Conservation (phyloP, 2,113 vertebrate species). For the Nothobranchius kuhntae region DNA sequence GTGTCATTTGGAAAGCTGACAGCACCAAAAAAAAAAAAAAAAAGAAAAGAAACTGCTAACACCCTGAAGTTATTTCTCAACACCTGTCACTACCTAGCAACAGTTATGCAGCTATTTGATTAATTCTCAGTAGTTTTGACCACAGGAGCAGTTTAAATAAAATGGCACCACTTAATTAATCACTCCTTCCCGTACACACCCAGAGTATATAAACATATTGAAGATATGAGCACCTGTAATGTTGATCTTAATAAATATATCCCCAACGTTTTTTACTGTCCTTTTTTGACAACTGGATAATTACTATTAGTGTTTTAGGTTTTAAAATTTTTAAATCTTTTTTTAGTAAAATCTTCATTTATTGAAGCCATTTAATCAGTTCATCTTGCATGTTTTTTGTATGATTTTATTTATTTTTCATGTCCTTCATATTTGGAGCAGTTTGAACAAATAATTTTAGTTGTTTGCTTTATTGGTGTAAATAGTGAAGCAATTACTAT, state of each 20-base stretch:
- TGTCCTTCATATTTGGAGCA: no score
- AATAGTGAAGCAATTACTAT: no score
- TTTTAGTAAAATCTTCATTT: no score
- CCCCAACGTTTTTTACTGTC: no score
- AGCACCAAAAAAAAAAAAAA: not conserved
- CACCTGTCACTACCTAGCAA: not conserved
- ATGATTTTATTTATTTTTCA: no score
- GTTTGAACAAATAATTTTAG: no score
- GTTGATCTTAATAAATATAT: not conserved
- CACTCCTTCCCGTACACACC: not conserved
- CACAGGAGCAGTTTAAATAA: not conserved
- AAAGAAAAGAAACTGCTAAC: not conserved
- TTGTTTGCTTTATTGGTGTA: no score
- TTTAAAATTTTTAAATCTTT: no score
- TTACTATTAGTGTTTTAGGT: no score
- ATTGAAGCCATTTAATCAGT: no score
- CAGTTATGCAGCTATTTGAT: not conserved
- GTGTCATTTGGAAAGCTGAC: not conserved
- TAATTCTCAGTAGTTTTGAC: not conserved
- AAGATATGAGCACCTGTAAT: not conserved
- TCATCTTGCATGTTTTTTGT: no score
- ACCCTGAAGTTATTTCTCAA: not conserved
- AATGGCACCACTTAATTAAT: not conserved
- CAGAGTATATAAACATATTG: not conserved
- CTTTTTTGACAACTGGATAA: no score